Evolutionary conservation across 2,797 vertebrate species (phyloP), one percentile per base, ranked within the genome.

Genomic region (Distichodus sexfasciatus): DNA sequence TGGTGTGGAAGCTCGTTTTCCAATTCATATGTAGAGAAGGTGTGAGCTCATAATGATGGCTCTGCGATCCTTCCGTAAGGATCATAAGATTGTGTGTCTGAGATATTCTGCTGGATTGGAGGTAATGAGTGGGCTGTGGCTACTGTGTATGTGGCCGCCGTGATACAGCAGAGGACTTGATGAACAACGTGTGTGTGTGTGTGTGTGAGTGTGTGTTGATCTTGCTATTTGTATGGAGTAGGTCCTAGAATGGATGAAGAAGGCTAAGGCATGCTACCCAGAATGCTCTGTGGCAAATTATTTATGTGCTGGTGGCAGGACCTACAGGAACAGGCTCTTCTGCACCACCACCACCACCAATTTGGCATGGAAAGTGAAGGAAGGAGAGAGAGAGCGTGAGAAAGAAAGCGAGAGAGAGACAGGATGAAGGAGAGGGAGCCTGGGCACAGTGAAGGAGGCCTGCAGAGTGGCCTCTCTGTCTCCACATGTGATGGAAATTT

Each of bases 401-500:
- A 43, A 24, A 62, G 9, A 36, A 46, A 26, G 8, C 19, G 28
- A 24, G 10, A 26, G n/a, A 48, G 58, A 50, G 24, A 36, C 26
- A 31, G 28, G 57, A 43, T 64, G 35, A 60, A 54, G 24, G 38
- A 29, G 41, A 55, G 26, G 35, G 31, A 62, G 12, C 28, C 19
- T 40, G 26, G 40, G 66, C 58, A 50, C 61, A 55, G 64, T 44
- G 35, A 28, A 65, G 48, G 28, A 51, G 73, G n/a, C 59, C 43
- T 9, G 50, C 59, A 24, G 69, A 69, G 73, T 65, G 69, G 51
- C 54, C 66, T 23, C 69, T 62, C 55, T 67, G 69, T 77, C 76
- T 79, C 79, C 31, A 50, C 74, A 69, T 74, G 81, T 83, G 85
- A 89, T 84, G 83, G 74, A 83, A 84, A 81, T 85, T 82, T 86